Conservation (phyloP, 2,113 vertebrate species). For the Chloebia gouldiae region DNA sequence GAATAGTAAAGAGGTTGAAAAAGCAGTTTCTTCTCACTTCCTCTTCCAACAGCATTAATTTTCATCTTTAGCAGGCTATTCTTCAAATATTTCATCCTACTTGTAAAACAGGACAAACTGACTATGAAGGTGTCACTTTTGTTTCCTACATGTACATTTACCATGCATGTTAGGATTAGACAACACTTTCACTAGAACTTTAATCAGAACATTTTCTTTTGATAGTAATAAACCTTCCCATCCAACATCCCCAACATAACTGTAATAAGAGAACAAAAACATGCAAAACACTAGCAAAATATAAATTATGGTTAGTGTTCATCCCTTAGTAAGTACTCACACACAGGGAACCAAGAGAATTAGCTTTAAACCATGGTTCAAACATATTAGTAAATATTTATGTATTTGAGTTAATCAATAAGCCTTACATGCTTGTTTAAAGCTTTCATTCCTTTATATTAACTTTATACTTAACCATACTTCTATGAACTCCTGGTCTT, state of each 20-base stretch:
- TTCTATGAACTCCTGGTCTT: slow-evolving; percentile 74
- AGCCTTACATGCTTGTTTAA: slow-evolving; percentile 78
- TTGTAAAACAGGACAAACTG: background rate
- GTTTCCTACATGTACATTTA: background rate
- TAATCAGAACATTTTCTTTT: background rate
- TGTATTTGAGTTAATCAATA: slow-evolving; percentile 59
- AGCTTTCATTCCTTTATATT: slow-evolving; percentile 57
- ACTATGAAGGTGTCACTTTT: background rate
- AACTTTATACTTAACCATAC: slow-evolving; percentile 78
- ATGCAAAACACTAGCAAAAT: slow-evolving; percentile 49
- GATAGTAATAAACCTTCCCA: background rate
- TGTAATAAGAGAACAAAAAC: slow-evolving; percentile 34
- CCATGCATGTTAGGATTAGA: slow-evolving; percentile 68
- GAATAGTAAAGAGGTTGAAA: background rate
- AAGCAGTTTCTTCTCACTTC: background rate
- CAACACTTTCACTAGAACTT: slow-evolving; percentile 32
- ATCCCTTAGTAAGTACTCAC: slow-evolving; percentile 59
- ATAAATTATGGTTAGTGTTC: slow-evolving; percentile 40
- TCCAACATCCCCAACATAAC: background rate
- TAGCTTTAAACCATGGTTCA: slow-evolving; percentile 60
- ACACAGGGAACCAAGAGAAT: slow-evolving; percentile 53
- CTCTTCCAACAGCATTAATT: background rate
- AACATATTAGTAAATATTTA: slow-evolving; percentile 74
- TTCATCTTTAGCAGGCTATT: background rate
- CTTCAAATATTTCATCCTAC: background rate